phyloP scores from a whole-genome alignment of 53 echinoderm and acorn worm species.

The Mesocentrotus franciscanus region DNA sequence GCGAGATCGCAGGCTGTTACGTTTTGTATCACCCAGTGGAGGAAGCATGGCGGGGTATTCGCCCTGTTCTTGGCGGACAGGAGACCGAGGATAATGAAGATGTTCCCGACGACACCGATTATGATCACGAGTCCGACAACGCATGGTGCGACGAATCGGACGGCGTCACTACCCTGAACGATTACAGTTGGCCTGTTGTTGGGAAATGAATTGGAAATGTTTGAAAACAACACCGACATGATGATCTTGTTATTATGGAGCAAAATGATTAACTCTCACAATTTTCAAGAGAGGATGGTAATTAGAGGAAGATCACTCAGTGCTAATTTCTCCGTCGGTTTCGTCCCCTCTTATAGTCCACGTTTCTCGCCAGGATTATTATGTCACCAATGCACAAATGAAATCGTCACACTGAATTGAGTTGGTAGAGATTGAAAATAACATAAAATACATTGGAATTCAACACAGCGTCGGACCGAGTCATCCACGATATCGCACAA shows the following conservation, averaged over 20 bases:
- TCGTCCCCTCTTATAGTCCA: not conserved
- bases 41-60: constrained; percentile 39
- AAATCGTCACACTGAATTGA: not conserved
- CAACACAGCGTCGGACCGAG: not conserved
- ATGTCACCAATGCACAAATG: not conserved
- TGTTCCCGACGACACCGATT: constrained; percentile 74
- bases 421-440: not conserved
- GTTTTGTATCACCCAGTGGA: constrained; percentile 54
- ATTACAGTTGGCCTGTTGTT: constrained; percentile 42
- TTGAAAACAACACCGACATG: constrained; percentile 9
- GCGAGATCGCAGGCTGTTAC: constrained; percentile 69
- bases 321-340: no score
- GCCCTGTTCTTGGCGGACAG: constrained; percentile 5
- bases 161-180: constrained; percentile 30
- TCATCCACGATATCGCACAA: not conserved
- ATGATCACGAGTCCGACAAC: constrained; percentile 70
- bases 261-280: not conserved
- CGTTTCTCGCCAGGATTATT: not conserved
- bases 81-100: constrained; percentile 60
- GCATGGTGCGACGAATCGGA: constrained; percentile 75
- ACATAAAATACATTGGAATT: not conserved
- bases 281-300: not conserved
- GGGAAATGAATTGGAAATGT: not conserved
- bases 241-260: not conserved
- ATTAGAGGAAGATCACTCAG: no score